Evolutionary conservation across 1,140 invertebrate genomes (phyloP), one percentile per base, ranked within the genome.

Genomic region (Drosophila dunni): DNA sequence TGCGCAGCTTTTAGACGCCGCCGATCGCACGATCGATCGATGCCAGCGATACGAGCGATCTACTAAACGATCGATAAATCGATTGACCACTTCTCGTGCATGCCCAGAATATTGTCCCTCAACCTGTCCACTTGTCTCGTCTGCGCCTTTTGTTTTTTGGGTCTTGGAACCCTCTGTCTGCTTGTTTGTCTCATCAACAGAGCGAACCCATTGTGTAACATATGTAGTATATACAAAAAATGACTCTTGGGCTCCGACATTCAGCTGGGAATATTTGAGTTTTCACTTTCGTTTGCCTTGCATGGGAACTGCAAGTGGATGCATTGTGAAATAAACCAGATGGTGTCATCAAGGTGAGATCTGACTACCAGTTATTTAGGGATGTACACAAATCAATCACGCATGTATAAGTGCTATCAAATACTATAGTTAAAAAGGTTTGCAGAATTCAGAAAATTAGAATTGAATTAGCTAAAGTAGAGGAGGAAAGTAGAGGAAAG

Each of bases 161-260:
- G 45, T 20, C 17, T 20, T 46, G 17, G 15, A 17, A 20, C 9
- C 48, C 10, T 29, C 58, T 13, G 13, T 8, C 36, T 7, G 6
- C 10, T 40, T 11, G 2, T 33, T 48, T 64, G 68, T 56, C 60
- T 46, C 61, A 56, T 63, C 51, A 15, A 46, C 51, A 56, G 34
- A 9, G 44, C 62, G 66, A 46, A 67, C 44, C 74, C 82, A 84
- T 86, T 84, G 81, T 84, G 82, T 86, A 86, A 84, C 81, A 86
- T 69, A 62, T 66, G 83, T 76, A 71, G 44, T 24, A 11, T 20
- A 65, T 75, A 64, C 38, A 78, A 64, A 64, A 73, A 56, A 44
- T 42, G 57, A 54, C 50, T 62, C 75, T 80, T 79, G 61, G 65
- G 63, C 58, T 29, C 6, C 24, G 64, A 58, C 9, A 48, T 13